Evolutionary conservation across 2,888 invertebrate genomes (phyloP).

Genomic region (Drosophila rubida): DNA sequence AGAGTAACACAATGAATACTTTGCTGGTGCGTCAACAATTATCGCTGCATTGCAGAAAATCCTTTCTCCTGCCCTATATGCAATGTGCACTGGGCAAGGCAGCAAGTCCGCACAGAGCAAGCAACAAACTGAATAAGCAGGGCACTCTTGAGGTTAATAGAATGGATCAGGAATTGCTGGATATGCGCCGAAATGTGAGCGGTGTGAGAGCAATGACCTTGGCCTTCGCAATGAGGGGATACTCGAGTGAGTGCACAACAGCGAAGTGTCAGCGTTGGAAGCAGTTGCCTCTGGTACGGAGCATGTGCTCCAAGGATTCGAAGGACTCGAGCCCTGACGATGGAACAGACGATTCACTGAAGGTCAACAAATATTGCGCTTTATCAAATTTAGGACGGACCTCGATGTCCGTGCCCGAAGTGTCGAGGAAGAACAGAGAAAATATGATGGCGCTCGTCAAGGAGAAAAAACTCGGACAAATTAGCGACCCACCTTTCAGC

Average conservation of each 20-base stretch:
- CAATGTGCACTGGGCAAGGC: conserved; percentile 3
- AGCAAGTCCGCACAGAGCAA: neutral
- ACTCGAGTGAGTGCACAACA: neutral
- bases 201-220: neutral
- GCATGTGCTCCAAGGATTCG: conserved; percentile 10
- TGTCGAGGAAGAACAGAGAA: neutral
- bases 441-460: neutral
- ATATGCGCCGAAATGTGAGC: neutral
- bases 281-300: neutral
- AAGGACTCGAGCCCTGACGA: neutral
- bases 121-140: neutral
- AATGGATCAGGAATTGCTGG: neutral
- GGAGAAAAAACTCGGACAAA: neutral
- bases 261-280: neutral
- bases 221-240: neutral
- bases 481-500: neutral
- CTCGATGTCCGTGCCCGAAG: neutral
- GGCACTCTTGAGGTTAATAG: neutral
- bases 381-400: neutral
- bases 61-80: neutral
- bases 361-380: neutral
- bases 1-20: conserved; percentile 43
- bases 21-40: conserved; percentile 37
- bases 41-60: conserved; percentile 19
- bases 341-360: neutral